phyloP scores from a whole-genome alignment of 2,888 invertebrate species.

The Nymphalis c-album region DNA sequence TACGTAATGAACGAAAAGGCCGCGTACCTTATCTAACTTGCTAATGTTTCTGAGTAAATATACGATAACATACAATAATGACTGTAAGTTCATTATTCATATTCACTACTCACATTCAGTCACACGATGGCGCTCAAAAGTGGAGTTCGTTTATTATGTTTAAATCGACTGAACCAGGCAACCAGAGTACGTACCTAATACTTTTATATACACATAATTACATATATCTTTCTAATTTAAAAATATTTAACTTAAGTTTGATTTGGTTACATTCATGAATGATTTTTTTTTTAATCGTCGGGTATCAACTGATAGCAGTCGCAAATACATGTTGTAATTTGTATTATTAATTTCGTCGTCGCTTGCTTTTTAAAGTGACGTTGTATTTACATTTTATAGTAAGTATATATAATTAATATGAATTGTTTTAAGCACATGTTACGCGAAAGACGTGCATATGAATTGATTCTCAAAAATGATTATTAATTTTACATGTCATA shows the following conservation, averaged over 20 bases:
- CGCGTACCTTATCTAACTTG: constrained; percentile 62
- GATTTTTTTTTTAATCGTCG: not conserved
- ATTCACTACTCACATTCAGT: constrained; percentile 27
- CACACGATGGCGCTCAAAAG: constrained; percentile 40
- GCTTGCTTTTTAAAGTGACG: not conserved
- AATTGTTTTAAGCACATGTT: too few relatives aligned
- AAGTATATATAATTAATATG: too few relatives aligned
- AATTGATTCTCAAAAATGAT: too few relatives aligned
- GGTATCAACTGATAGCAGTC: not conserved
- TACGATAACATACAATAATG: constrained; percentile 37
- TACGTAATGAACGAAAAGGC: constrained; percentile 22
- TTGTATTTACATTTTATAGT: too few relatives aligned
- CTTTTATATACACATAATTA: not conserved
- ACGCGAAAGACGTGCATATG: too few relatives aligned
- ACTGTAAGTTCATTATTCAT: constrained; percentile 16
- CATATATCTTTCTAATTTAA: constrained; percentile 9
- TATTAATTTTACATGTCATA: too few relatives aligned
- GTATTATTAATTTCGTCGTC: not conserved
- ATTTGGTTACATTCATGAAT: not conserved
- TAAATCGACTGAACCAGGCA: constrained; percentile 51
- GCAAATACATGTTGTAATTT: constrained; percentile 6
- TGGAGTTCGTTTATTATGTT: constrained; percentile 59
- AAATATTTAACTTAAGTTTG: not conserved
- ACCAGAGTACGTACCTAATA: constrained; percentile 54
- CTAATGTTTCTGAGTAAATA: constrained; percentile 55